These are phyloP conservation scores for Papilio elwesi DNA, from an alignment of 2,888 invertebrate genomes.

Conservation along the genomic window DNA sequence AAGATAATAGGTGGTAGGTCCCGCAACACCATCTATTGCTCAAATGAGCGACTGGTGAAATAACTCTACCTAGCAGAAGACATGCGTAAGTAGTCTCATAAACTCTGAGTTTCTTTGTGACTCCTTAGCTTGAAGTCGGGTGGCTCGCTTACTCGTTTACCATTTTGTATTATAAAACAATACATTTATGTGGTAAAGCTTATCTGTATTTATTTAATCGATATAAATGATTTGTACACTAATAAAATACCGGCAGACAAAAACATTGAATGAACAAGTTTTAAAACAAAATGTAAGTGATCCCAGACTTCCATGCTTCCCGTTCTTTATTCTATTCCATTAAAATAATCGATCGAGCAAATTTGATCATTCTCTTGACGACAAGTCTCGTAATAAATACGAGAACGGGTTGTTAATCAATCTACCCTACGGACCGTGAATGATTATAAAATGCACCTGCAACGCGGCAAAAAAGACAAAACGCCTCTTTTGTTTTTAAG, in stretches of 20 bases:
- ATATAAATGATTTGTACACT: too few relatives aligned
- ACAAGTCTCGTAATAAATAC: constrained; percentile 13
- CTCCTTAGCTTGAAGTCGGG: too few relatives aligned
- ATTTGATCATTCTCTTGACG: constrained; percentile 21
- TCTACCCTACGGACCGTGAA: constrained; percentile 19
- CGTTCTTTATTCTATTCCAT: constrained; percentile 1
- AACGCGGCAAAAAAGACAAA: constrained; percentile 62
- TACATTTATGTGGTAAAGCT: too few relatives aligned
- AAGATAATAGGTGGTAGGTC: too few relatives aligned
- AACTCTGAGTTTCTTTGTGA: too few relatives aligned
- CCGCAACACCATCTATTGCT: too few relatives aligned
- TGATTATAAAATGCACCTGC: constrained; percentile 61
- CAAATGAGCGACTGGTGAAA: too few relatives aligned
- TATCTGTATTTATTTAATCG: too few relatives aligned
- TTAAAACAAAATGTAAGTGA: neutral
- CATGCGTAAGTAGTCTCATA: too few relatives aligned
- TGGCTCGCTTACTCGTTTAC: too few relatives aligned
- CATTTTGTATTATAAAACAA: too few relatives aligned
- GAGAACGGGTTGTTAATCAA: constrained; percentile 27
- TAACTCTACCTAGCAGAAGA: too few relatives aligned
- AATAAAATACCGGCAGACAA: neutral
- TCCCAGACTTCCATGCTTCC: constrained; percentile 3
- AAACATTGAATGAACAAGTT: neutral
- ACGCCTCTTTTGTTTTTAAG: constrained; percentile 54
- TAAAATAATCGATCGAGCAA: constrained; percentile 31